Evolutionary conservation across 2,888 invertebrate species (phyloP), one percentile per base, ranked within the genome.

Genomic region (Microchrysa polita): DNA sequence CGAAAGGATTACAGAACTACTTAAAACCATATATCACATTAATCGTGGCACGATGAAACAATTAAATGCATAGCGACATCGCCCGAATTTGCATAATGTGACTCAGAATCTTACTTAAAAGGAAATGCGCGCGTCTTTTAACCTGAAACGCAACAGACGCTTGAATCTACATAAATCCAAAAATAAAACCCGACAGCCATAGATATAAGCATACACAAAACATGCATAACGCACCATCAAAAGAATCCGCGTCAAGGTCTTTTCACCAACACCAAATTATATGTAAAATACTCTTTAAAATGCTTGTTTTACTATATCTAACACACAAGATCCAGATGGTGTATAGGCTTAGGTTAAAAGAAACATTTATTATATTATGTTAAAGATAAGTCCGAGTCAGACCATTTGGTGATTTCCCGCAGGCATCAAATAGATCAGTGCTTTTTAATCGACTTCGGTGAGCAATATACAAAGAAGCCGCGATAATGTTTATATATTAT

Each of bases 11-110:
- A 63, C n/a, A 22, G 55, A 69, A 44, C 69, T 69, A 55, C 69
- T 69, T 55, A 67, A 53, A 40, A 55, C 55, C 69, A 57, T 69
- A 69, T 69, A 55, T 69, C 69, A 69, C 69, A 57, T 34, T 69
- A 69, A 69, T 69, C 69, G 55, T 27, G 55, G 40, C 55, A 69
- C 69, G 69, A 69, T 40, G 69, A 69, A 69, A 69, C 40, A 69
- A 69, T 40, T 69, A 52, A 69, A 69, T 69, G 57, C 69, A 69
- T 55, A 69, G 34, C 69, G 55, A 57, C 57, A 27, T 27, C 23
- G 12, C 44, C n/a, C 48, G 55, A 69, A 69, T 69, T 69, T 69
- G 69, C 69, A 69, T 69, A 69, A 69, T 55, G 55, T 69, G 69
- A 69, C 20, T 69, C 69, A 69, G 69, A 22, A 55, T n/a, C 40